Evolutionary conservation across 1,140 invertebrate species (phyloP).

Genomic region (Eufriesea mexicana): DNA sequence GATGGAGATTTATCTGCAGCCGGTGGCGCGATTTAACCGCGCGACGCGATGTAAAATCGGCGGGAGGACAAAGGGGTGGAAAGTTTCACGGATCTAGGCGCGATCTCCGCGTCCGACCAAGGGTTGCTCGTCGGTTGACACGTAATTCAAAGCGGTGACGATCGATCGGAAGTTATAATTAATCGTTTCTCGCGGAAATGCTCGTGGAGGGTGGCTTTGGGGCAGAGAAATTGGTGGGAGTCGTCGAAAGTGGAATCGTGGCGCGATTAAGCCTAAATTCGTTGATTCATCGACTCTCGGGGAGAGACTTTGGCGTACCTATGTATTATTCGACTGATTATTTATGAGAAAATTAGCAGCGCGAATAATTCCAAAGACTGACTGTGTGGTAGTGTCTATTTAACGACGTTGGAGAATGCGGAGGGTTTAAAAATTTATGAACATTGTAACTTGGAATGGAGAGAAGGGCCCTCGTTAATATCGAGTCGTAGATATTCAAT

Average conservation of each 20-base stretch:
- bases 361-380: too few relatives aligned
- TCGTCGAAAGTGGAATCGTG: not conserved
- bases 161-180: constrained; percentile 13
- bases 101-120: not conserved
- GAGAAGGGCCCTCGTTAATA: too few relatives aligned
- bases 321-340: too few relatives aligned
- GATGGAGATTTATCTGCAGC: constrained; percentile 42
- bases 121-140: not conserved
- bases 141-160: not conserved
- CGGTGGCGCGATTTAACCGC: constrained; percentile 29
- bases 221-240: not conserved
- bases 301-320: too few relatives aligned
- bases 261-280: not conserved
- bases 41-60: constrained; percentile 30
- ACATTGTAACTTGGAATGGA: too few relatives aligned
- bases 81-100: not conserved
- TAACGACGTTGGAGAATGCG: too few relatives aligned
- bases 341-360: too few relatives aligned
- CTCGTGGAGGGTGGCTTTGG: not conserved
- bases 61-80: not conserved
- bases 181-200: constrained; percentile 11
- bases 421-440: too few relatives aligned
- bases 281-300: too few relatives aligned
- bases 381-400: too few relatives aligned
- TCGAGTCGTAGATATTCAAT: not conserved